phyloP scores from a whole-genome alignment of 2,888 invertebrate species.

The Kryphioiulus occultus region DNA sequence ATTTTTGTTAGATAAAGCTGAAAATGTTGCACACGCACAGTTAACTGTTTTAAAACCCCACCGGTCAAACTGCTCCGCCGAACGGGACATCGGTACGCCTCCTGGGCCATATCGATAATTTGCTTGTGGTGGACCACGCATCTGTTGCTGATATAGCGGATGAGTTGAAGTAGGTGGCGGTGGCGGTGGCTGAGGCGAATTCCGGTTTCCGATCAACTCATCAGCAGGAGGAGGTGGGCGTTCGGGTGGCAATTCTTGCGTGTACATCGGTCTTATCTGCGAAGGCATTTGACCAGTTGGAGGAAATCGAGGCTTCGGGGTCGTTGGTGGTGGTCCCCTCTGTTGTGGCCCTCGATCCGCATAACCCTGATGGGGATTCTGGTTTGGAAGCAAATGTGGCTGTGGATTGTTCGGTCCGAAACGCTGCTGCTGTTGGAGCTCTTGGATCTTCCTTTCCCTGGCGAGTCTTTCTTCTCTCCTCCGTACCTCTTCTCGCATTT shows the following conservation, averaged over 20 bases:
- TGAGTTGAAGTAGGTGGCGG: conserved; percentile 76
- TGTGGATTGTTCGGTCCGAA: conserved; percentile 47
- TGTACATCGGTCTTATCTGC: conserved; percentile 30
- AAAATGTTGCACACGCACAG: not conserved
- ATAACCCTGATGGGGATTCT: conserved; percentile 51
- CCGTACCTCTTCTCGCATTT: conserved; percentile 82
- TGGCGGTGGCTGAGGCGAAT: conserved; percentile 69
- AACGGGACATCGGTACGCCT: conserved; percentile 44
- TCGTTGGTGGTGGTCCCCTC: conserved; percentile 59
- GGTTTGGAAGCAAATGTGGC: conserved; percentile 1
- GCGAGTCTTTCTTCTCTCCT: conserved; percentile 64
- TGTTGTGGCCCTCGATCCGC: conserved; percentile 52
- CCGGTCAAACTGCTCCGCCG: conserved; percentile 51
- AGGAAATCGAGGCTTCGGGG: conserved; percentile 57
- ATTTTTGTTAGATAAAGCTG: not conserved
- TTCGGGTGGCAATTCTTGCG: conserved; percentile 58
- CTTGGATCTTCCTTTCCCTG: conserved; percentile 53
- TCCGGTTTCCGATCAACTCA: conserved; percentile 56
- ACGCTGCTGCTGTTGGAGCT: conserved; percentile 50
- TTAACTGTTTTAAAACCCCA: not conserved
- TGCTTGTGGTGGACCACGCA: not conserved
- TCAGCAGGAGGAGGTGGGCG: conserved; percentile 63
- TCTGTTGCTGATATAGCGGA: conserved; percentile 67
- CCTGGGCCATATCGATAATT: conserved; percentile 39
- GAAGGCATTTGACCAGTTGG: conserved; percentile 57